These are phyloP conservation scores for Physeter macrocephalus DNA, from an alignment of 2,113 vertebrate genomes.

Conservation along the genomic window DNA sequence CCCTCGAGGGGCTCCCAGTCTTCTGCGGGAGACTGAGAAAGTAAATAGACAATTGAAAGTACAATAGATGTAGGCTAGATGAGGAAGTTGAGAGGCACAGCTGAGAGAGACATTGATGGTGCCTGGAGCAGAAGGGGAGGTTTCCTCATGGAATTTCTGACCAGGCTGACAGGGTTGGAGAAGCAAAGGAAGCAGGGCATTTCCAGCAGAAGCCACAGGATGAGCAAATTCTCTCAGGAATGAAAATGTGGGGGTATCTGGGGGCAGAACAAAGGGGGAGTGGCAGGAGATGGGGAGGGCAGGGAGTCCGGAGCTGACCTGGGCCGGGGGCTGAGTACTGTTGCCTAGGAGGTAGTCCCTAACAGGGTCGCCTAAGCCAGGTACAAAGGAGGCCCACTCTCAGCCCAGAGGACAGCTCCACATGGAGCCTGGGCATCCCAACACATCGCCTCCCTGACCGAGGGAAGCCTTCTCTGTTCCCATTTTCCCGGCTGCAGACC, in stretches of 20 bases:
- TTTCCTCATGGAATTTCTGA: background rate
- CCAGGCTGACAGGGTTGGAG: background rate
- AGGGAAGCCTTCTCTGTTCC: background rate
- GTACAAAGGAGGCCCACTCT: background rate
- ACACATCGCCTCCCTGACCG: rapidly evolving
- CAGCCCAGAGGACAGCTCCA: background rate
- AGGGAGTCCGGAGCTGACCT: rapidly evolving
- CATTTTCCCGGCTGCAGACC: background rate
- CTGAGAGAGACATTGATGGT: background rate
- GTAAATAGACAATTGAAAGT: background rate
- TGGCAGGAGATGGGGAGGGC: background rate
- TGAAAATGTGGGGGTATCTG: background rate
- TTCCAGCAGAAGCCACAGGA: background rate
- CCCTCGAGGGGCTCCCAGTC: background rate
- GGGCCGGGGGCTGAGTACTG: background rate
- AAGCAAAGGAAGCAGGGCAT: background rate
- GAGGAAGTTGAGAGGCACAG: background rate
- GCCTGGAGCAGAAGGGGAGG: background rate
- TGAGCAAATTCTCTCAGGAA: background rate
- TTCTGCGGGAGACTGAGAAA: background rate
- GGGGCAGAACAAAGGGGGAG: background rate
- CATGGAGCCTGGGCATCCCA: background rate
- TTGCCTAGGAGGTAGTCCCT: background rate
- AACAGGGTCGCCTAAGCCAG: background rate
- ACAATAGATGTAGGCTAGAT: background rate